Evolutionary conservation across 2,113 vertebrate genomes (phyloP).

Genomic region (Connochaetes taurinus): DNA sequence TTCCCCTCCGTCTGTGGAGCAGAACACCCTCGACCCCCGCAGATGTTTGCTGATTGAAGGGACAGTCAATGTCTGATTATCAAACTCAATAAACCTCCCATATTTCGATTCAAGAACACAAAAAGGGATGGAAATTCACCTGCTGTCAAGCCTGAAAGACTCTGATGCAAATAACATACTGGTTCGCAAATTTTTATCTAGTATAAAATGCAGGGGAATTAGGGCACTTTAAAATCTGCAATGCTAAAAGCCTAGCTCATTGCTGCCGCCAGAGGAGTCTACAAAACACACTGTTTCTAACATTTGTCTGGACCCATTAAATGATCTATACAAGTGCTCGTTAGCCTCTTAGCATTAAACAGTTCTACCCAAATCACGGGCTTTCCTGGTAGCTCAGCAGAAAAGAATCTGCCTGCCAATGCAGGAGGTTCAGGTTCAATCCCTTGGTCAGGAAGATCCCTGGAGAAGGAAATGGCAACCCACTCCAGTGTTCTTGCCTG

Average conservation of each 20-base stretch:
- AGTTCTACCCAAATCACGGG: neutral
- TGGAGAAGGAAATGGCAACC: neutral
- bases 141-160: neutral
- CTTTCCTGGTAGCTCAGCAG: neutral
- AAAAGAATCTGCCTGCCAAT: neutral
- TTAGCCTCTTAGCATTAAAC: neutral
- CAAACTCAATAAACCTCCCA: neutral
- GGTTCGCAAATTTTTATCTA: conserved; percentile 16
- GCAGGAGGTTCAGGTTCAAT: neutral
- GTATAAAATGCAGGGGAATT: neutral
- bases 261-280: neutral
- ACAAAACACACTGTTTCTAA: neutral
- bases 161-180: neutral
- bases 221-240: neutral
- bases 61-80: neutral
- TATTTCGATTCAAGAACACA: neutral
- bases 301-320: neutral
- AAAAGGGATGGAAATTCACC: neutral
- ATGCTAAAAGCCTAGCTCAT: neutral
- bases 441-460: neutral
- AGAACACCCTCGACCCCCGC: neutral
- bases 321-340: neutral
- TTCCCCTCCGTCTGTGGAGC: neutral
- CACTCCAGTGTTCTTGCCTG: neutral
- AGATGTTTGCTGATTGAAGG: neutral